These are phyloP conservation scores for Varecia variegata DNA, from an alignment of 2,797 vertebrate genomes.

Conservation along the genomic window DNA sequence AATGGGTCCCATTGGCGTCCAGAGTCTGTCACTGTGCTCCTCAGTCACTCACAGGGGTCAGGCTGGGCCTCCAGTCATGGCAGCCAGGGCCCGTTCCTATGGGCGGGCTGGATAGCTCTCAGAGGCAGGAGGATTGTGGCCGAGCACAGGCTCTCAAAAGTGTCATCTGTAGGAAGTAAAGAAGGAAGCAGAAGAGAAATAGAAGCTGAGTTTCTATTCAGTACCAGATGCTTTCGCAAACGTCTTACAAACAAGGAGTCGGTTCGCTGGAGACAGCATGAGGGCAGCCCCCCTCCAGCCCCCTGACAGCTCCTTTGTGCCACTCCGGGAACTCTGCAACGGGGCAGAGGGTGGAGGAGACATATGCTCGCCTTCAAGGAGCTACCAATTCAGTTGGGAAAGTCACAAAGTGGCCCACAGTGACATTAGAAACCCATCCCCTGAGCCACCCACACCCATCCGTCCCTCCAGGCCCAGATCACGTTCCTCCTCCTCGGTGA, in stretches of 20 bases:
- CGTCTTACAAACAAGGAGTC: not conserved
- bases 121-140: not conserved
- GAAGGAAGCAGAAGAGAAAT: not conserved
- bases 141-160: not conserved
- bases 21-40: not conserved
- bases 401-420: not conserved
- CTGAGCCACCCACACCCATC: not conserved
- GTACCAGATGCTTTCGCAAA: not conserved
- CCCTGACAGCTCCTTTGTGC: too few relatives aligned
- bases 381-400: not conserved
- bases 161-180: not conserved
- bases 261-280: not conserved
- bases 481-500: not conserved
- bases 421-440: not conserved
- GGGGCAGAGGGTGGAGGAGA: not conserved
- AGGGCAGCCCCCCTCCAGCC: fast-evolving
- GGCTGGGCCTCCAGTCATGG: not conserved
- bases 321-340: not conserved
- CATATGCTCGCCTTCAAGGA: not conserved
- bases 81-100: not conserved
- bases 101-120: not conserved
- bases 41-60: not conserved
- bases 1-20: not conserved
- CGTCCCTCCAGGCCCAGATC: not conserved
- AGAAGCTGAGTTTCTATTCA: not conserved